Evolutionary conservation across 2,797 vertebrate species (phyloP).

Genomic region (Mallotus villosus): DNA sequence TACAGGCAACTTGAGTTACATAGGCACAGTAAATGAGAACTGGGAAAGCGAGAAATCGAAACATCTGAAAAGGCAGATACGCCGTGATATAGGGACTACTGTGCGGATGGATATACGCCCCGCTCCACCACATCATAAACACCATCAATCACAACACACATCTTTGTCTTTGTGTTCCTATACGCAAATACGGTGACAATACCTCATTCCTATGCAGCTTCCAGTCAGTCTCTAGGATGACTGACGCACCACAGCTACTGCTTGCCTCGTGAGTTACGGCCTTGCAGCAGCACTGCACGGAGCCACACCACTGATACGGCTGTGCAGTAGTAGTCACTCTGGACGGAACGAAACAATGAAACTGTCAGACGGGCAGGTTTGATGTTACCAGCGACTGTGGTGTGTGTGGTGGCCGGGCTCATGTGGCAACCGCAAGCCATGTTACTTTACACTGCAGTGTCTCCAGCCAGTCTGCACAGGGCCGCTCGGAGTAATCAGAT

Average conservation of each 20-base stretch:
- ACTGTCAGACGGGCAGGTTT: conserved; percentile 66
- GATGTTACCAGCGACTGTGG: conserved; percentile 65
- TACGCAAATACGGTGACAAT: neutral
- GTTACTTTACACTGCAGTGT: conserved; percentile 73
- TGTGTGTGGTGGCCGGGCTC: conserved; percentile 67
- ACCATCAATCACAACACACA: conserved; percentile 20
- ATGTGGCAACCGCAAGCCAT: conserved; percentile 75
- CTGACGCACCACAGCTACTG: conserved; percentile 34
- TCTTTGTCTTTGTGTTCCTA: conserved; percentile 39
- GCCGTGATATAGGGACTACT: conserved; percentile 24
- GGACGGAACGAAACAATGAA: conserved; percentile 53
- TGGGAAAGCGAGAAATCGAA: conserved; percentile 52
- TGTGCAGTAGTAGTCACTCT: conserved; percentile 15
- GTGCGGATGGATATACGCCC: conserved; percentile 35
- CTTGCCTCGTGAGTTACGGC: conserved; percentile 66
- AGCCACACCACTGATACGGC: conserved; percentile 53
- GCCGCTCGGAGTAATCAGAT: conserved; percentile 73
- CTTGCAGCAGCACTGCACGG: conserved; percentile 62
- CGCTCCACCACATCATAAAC: conserved; percentile 24
- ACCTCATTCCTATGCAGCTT: neutral
- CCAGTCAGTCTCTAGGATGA: neutral
- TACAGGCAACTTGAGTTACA: conserved; percentile 62
- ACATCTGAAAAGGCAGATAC: conserved; percentile 49
- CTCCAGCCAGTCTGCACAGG: conserved; percentile 73
- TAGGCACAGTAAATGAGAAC: neutral